Evolutionary conservation across 2,797 vertebrate genomes (phyloP).

Genomic region (Rousettus madagascariensis): DNA sequence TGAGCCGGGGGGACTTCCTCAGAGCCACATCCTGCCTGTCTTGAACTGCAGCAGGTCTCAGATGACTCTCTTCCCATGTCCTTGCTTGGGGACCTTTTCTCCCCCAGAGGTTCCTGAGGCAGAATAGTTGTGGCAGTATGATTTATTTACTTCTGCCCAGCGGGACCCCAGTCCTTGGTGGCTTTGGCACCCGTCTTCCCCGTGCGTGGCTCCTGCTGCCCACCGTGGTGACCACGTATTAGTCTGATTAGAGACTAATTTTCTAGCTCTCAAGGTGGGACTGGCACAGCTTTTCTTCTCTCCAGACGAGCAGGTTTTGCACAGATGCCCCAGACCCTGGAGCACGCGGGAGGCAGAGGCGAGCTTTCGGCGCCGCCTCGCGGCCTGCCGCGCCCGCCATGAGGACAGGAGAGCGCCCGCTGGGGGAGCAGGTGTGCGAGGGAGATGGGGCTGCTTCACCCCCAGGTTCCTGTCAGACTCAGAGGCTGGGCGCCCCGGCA

Average conservation of each 20-base stretch:
- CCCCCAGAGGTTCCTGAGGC: background rate
- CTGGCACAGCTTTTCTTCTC: background rate
- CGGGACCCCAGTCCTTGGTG: background rate
- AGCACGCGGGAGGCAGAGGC: background rate
- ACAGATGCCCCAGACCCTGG: accelerated
- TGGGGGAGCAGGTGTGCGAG: background rate
- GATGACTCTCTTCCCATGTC: background rate
- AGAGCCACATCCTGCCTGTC: background rate
- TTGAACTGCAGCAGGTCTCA: background rate
- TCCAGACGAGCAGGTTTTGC: background rate
- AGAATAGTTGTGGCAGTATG: background rate
- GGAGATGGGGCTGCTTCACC: background rate
- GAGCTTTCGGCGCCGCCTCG: accelerated
- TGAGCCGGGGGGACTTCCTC: background rate
- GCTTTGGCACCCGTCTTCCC: background rate
- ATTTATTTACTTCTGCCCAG: background rate
- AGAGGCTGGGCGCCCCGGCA: background rate
- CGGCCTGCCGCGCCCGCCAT: accelerated
- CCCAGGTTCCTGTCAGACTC: background rate
- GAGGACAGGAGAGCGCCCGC: accelerated
- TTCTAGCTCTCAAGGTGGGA: background rate
- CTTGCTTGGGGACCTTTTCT: background rate
- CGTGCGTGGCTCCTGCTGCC: background rate
- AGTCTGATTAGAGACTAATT: background rate
- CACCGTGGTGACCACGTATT: background rate